Percentiles rank a stretch among this genome's conserved stretches.
Evolutionary conservation across 2,113 vertebrate genomes (phyloP).

Genomic region (Coregonus clupeaformis): DNA sequence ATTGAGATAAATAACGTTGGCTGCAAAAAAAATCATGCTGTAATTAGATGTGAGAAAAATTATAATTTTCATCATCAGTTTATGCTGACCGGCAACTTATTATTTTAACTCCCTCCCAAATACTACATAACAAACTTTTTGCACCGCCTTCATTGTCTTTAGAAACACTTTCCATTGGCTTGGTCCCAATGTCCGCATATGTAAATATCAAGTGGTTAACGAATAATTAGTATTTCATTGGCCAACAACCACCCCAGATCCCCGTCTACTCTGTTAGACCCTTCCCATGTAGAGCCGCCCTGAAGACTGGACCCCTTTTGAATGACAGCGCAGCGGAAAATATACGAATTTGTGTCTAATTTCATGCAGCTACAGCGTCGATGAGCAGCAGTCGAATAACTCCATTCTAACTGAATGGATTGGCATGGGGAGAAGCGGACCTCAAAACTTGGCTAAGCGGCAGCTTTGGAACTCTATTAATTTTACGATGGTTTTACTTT

Average conservation of each 20-base stretch:
- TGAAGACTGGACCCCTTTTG: slow-evolving; percentile 67
- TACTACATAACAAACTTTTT: background rate
- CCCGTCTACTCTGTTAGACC: slow-evolving; percentile 47
- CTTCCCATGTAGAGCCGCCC: slow-evolving; percentile 65
- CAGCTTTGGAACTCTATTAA: slow-evolving; percentile 77
- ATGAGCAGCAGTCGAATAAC: slow-evolving; percentile 72
- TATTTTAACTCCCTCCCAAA: no score
- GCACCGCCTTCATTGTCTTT: slow-evolving; percentile 13
- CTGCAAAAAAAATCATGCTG: background rate
- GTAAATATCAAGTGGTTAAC: slow-evolving; percentile 58
- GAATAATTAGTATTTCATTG: slow-evolving; percentile 68
- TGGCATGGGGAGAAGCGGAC: slow-evolving; percentile 84
- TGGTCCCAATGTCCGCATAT: slow-evolving; percentile 25
- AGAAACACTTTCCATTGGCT: slow-evolving; percentile 38
- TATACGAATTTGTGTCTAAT: slow-evolving; percentile 69
- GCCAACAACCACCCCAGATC: slow-evolving; percentile 51
- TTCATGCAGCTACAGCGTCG: slow-evolving; percentile 72
- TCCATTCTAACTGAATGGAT: slow-evolving; percentile 82
- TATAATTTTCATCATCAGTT: background rate
- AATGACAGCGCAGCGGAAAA: slow-evolving; percentile 71
- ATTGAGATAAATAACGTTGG: background rate
- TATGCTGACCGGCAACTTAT: no score
- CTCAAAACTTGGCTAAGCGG: slow-evolving; percentile 78
- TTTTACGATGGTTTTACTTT: slow-evolving; percentile 71
- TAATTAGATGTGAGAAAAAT: background rate